Evolutionary conservation across 1,140 invertebrate genomes (phyloP), one percentile per base, ranked within the genome.

Genomic region (Trichonephila inaurata): DNA sequence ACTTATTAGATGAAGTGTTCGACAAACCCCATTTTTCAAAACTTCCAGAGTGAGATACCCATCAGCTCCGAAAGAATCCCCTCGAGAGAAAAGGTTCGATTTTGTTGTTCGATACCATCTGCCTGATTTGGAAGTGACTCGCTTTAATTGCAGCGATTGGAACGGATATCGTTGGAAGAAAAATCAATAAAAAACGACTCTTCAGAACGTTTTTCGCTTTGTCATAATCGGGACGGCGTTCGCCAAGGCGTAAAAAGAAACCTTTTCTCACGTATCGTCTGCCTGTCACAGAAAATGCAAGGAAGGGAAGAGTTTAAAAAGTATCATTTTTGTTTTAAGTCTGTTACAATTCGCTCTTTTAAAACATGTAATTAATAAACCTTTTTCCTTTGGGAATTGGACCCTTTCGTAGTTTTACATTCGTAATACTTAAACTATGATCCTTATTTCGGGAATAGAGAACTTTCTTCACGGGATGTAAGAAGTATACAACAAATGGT

Each of bases 141-240:
- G 21, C 66, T 69, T 69, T 69, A 28, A 69, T 69, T 69, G 66
- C 66, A 69, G 66, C 66, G 66, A 69, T 44, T 18, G 77, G 33
- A 33, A 82, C 28, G 40, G 77, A 82, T 82, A 51, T n/a, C 24
- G 19, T 28, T 33, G 8, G 44, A 33, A 82, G 77, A 82, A 82
- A 82, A 82, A 82, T 82, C 77, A 82, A 82, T 82, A 82, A 51
- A 28, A 81, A 82, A 24, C 16, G 44, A 51, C 18, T 82, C 24
- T 24, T 21, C 19, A 21, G 64, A 24, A 69, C 6, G 28, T 40
- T 82, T 44, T 33, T 82, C 77, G 77, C 44, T 82, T 82, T 33
- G 24, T 82, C 40, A 21, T 44, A 82, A 82, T 21, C 2, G 21
- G 77, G 77, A 82, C 77, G 18, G 33, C 8, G 33, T 21, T 82